A percentile compares a stretch with the other conserved stretches of the same genome.
Evolutionary conservation across 2,113 vertebrate genomes (phyloP).

Genomic region (Sylvia atricapilla): DNA sequence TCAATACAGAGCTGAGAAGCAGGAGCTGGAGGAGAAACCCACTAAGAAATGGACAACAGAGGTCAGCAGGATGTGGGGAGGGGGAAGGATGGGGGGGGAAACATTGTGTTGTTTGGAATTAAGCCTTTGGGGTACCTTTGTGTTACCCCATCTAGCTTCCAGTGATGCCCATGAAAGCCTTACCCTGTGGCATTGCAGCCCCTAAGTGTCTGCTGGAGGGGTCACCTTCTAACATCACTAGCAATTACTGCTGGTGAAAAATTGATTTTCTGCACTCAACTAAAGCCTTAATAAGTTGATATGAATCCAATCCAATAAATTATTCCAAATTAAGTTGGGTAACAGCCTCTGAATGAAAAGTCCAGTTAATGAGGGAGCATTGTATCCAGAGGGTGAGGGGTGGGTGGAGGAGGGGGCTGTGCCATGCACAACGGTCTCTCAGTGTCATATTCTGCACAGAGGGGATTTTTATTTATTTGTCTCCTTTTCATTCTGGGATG

Average conservation of each 20-base stretch:
- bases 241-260: not conserved
- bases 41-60: not conserved
- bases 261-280: not conserved
- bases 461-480: conserved; percentile 24
- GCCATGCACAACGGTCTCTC: not conserved
- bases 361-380: conserved; percentile 9
- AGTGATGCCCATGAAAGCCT: not conserved
- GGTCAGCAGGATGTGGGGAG: not conserved
- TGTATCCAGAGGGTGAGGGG: not conserved
- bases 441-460: conserved; percentile 27
- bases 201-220: not conserved
- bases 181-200: not conserved
- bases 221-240: not conserved
- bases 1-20: fast-evolving
- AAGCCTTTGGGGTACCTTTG: not conserved
- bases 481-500: conserved; percentile 5
- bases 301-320: conserved; percentile 23
- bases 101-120: not conserved
- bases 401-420: not conserved
- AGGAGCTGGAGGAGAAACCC: not conserved
- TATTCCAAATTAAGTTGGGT: conserved; percentile 38
- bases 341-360: not conserved
- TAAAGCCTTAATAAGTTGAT: not conserved
- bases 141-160: not conserved
- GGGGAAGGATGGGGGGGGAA: fast-evolving